These are phyloP conservation scores for Masticophis lateralis DNA, from an alignment of 2,797 vertebrate genomes.

Conservation along the genomic window DNA sequence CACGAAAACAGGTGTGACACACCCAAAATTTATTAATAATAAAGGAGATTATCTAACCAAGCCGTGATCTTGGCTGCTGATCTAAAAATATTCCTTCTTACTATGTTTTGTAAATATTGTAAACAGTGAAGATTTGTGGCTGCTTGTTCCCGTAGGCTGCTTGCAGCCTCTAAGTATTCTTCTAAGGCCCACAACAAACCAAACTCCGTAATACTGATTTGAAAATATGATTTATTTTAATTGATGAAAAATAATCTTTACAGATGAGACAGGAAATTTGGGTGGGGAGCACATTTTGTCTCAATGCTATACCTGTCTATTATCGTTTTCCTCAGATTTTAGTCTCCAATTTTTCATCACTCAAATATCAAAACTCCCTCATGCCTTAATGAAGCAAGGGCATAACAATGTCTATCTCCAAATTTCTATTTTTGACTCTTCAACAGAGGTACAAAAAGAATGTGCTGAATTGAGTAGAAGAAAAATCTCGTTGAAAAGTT, in stretches of 20 bases:
- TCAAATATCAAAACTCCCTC: not conserved
- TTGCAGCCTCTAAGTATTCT: not conserved
- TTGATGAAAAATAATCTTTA: not conserved
- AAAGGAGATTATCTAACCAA: constrained; percentile 30
- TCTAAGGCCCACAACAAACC: not conserved
- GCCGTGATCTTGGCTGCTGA: constrained; percentile 11
- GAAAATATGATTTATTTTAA: not conserved
- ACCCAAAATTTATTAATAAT: constrained; percentile 9
- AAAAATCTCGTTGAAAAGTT: not conserved
- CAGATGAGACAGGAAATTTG: not conserved
- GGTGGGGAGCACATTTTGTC: not conserved
- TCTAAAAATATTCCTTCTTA: constrained; percentile 32
- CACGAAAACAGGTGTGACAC: not conserved
- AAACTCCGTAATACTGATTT: not conserved
- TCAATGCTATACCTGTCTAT: not conserved
- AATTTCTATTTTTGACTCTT: not conserved
- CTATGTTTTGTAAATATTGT: constrained; percentile 8
- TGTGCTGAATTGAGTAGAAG: not conserved
- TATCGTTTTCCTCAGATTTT: not conserved
- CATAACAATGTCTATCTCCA: not conserved
- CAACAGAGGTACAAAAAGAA: not conserved
- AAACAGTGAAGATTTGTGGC: not conserved
- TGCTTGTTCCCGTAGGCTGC: constrained; percentile 23
- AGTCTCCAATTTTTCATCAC: not conserved
- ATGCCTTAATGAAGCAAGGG: not conserved